Base-by-base conservation (phyloP, 1,140 invertebrate genomes). In the Leptonema lineaticorne region DNA sequence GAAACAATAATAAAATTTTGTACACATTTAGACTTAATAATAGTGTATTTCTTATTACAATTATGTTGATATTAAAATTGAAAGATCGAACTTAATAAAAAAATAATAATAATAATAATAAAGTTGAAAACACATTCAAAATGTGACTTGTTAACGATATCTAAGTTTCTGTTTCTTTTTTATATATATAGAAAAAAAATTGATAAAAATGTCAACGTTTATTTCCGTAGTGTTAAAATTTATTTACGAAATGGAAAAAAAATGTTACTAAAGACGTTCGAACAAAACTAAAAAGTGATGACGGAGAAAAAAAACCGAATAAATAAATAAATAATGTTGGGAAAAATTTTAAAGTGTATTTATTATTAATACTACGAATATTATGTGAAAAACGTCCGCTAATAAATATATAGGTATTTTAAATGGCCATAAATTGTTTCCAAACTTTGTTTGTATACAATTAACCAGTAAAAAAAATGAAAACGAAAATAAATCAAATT, bases 61-160 rank as follows among this genome's bases (percentile, higher is more conserved):
- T 50, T 63, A 59, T 22, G 20, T 53, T 53, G 46, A 53, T 53
- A 26, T 18, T n/a, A n/a, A n/a, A n/a, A n/a, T n/a, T n/a, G n/a
- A n/a, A n/a, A n/a, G n/a, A n/a, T n/a, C n/a, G n/a, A n/a, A n/a
- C n/a, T n/a, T n/a, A n/a, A n/a, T n/a, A n/a, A n/a, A n/a, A n/a
- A n/a, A n/a, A n/a, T n/a, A n/a, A n/a, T n/a, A n/a, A 53, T 24
- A 9, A 18, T 50, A 22, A 50, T 24, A 9, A 18, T 22, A 53
- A 20, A 53, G 50, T 53, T 53, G 16, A 67, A 64, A 7, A 56
- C 69, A 46, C 69, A 70, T 70, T 70, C 24, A 57, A 59, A 70
- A 70, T 70, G 69, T 70, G 69, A 67, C 37, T 63, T 67, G 69
- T 70, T 70, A 69, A 59, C 48, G 58, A 57, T 69, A 27, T n/a